phyloP scores from a whole-genome alignment of 2,888 invertebrate species.

The Ichneumoninae sp. region DNA sequence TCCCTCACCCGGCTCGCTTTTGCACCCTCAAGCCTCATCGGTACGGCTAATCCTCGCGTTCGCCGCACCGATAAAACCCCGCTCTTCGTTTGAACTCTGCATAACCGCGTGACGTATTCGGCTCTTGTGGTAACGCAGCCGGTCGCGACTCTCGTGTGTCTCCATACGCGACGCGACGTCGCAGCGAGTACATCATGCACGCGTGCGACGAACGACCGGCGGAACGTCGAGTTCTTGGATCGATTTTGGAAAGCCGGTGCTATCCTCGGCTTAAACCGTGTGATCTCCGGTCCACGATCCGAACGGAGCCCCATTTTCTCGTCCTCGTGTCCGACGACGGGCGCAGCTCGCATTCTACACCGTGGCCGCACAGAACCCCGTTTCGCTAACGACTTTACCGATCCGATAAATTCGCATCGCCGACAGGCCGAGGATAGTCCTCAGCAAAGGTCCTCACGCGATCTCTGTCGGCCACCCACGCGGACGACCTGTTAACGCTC shows the following conservation, averaged over 20 bases:
- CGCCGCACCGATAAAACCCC: slow-evolving; percentile 11
- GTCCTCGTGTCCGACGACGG: slow-evolving; percentile 19
- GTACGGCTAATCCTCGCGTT: slow-evolving; percentile 24
- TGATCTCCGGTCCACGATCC: slow-evolving; percentile 56
- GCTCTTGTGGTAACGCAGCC: slow-evolving; percentile 7
- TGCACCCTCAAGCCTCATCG: slow-evolving; percentile 15
- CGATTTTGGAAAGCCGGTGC: slow-evolving; percentile 24
- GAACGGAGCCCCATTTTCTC: not conserved
- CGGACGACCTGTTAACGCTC: slow-evolving; percentile 61
- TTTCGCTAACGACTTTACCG: slow-evolving; percentile 67
- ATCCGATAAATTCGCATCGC: slow-evolving; percentile 68
- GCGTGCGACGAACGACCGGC: slow-evolving; percentile 21
- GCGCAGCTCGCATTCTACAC: slow-evolving; percentile 60
- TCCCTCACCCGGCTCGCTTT: not conserved
- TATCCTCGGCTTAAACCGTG: slow-evolving; percentile 22
- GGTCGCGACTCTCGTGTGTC: not conserved
- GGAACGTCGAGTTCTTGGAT: not conserved
- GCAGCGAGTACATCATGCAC: slow-evolving; percentile 44
- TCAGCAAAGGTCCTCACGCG: slow-evolving; percentile 63
- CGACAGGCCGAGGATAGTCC: slow-evolving; percentile 60
- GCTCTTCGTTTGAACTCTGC: not conserved
- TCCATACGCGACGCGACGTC: not conserved
- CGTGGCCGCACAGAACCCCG: slow-evolving; percentile 22
- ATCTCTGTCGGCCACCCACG: slow-evolving; percentile 34
- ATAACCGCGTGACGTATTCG: slow-evolving; percentile 12